phyloP scores from a whole-genome alignment of 2,797 vertebrate species.

The Microctenopoma steveboyesi region DNA sequence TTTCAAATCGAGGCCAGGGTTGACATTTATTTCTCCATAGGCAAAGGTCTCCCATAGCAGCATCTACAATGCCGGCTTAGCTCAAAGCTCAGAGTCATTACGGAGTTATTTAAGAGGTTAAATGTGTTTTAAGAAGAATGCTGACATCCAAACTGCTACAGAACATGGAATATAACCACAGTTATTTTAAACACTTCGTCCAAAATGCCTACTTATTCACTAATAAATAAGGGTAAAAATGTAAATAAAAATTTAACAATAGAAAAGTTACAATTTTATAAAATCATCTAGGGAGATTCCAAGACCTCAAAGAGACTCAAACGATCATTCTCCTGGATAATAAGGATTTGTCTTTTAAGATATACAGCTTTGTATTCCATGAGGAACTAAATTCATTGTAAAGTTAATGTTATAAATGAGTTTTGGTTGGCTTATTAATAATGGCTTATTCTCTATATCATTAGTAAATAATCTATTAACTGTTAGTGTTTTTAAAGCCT shows the following conservation, averaged over 20 bases:
- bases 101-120: neutral
- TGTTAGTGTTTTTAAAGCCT: no score
- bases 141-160: no score
- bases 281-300: neutral
- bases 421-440: neutral
- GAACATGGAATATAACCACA: no score
- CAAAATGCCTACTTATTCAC: no score
- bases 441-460: neutral
- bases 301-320: neutral
- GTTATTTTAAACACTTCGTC: no score
- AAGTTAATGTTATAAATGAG: no score
- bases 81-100: constrained; percentile 22
- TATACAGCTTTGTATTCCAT: neutral
- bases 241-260: no score
- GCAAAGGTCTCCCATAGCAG: constrained; percentile 18
- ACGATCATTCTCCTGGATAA: neutral
- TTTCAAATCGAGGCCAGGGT: neutral
- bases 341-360: neutral
- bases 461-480: neutral
- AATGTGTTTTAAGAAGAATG: neutral
- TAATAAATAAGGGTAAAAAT: no score
- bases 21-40: constrained; percentile 34
- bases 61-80: constrained; percentile 1
- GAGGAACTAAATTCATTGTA: neutral
- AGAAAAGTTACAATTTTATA: neutral